Conservation (phyloP, 2,888 invertebrate species). For the Tipula unca region DNA sequence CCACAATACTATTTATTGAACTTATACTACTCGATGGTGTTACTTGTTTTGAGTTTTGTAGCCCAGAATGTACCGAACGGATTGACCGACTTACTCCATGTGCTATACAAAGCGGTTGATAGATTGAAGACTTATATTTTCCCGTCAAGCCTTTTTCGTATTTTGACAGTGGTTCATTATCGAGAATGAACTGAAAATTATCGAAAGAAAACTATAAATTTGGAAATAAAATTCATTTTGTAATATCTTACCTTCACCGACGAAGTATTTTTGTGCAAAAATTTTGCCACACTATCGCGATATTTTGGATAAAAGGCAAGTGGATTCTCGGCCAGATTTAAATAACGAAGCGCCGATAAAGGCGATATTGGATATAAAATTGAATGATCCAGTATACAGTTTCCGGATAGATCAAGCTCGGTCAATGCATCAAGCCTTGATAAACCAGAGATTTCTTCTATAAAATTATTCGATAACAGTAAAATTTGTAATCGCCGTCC, state of each 20-base stretch:
- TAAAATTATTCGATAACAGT: slow-evolving; percentile 54
- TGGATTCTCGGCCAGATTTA: slow-evolving; percentile 54
- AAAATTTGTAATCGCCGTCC: slow-evolving; percentile 48
- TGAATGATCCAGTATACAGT: slow-evolving; percentile 53
- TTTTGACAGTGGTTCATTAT: slow-evolving; percentile 46
- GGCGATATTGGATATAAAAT: slow-evolving; percentile 47
- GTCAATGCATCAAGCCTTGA: slow-evolving; percentile 46
- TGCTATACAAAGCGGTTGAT: slow-evolving; percentile 16
- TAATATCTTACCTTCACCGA: slow-evolving; percentile 39
- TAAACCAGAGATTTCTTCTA: slow-evolving; percentile 52
- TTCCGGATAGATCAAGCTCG: slow-evolving; percentile 54
- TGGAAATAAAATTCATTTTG: not conserved
- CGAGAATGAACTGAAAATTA: slow-evolving; percentile 45
- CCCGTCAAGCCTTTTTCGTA: slow-evolving; percentile 46
- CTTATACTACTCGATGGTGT: slow-evolving; percentile 38
- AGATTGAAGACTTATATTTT: slow-evolving; percentile 33
- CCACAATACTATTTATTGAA: slow-evolving; percentile 30
- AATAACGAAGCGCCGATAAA: slow-evolving; percentile 45
- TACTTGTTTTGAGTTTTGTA: slow-evolving; percentile 21
- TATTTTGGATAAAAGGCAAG: slow-evolving; percentile 53
- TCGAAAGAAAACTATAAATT: slow-evolving; percentile 18
- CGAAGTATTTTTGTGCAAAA: slow-evolving; percentile 48
- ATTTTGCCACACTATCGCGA: slow-evolving; percentile 45
- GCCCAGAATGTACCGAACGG: slow-evolving; percentile 24
- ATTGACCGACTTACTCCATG: not conserved